Evolutionary conservation across 2,888 invertebrate genomes (phyloP).

Genomic region (Saturnia pavonia): DNA sequence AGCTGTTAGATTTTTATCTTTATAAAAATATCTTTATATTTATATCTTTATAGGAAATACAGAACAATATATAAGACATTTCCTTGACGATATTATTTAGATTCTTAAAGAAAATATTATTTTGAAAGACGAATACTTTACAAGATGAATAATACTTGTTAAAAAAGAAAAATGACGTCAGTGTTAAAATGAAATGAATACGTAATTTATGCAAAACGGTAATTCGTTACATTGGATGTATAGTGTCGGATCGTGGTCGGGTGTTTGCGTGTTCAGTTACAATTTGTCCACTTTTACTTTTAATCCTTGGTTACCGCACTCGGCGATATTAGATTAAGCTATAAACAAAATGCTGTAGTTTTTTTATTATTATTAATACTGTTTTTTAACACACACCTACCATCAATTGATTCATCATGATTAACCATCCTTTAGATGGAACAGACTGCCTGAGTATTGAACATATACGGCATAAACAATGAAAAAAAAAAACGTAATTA

Average conservation of each 20-base stretch:
- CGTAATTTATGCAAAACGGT: slow-evolving; percentile 18
- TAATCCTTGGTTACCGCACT: slow-evolving; percentile 19
- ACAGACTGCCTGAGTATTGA: too few relatives aligned
- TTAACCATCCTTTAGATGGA: too few relatives aligned
- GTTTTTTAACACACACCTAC: not conserved
- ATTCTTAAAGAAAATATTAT: not conserved
- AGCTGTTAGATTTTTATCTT: too few relatives aligned
- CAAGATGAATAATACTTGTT: not conserved
- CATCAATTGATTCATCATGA: not conserved
- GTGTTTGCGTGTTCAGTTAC: slow-evolving; percentile 29
- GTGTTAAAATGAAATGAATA: slow-evolving; percentile 3
- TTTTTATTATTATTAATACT: not conserved
- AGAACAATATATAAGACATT: too few relatives aligned
- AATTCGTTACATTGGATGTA: slow-evolving; percentile 25
- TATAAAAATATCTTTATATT: too few relatives aligned
- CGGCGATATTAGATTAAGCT: slow-evolving; percentile 1
- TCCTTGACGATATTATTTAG: not conserved
- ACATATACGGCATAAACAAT: too few relatives aligned
- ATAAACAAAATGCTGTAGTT: not conserved
- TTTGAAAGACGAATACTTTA: not conserved
- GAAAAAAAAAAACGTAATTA: too few relatives aligned
- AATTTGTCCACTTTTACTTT: slow-evolving; percentile 30
- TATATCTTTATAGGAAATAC: too few relatives aligned
- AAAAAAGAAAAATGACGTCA: not conserved
- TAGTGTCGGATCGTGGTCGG: slow-evolving; percentile 7